These are phyloP conservation scores for Onthophagus taurus DNA, from an alignment of 1,140 invertebrate genomes.

Conservation along the genomic window DNA sequence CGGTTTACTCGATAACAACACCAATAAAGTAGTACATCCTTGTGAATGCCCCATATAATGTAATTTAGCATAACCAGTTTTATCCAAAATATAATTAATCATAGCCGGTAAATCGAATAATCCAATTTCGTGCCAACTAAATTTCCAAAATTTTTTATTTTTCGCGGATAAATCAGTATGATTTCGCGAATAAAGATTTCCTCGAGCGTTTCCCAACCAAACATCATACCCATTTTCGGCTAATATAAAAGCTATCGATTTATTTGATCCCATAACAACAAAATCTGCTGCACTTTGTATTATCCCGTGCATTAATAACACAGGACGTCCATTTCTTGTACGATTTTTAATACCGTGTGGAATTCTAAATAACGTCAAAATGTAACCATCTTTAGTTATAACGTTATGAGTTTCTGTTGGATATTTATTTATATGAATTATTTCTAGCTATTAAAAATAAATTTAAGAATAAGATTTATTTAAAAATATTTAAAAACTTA, in stretches of 20 bases:
- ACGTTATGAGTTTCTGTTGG: slow-evolving; percentile 35
- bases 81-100: slow-evolving; percentile 54
- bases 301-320: slow-evolving; percentile 56
- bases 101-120: slow-evolving; percentile 56
- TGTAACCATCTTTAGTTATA: slow-evolving; percentile 49
- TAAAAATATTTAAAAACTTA: too few species aligned
- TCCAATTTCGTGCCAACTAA: slow-evolving; percentile 50
- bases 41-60: slow-evolving; percentile 60
- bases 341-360: slow-evolving; percentile 25
- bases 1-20: slow-evolving; percentile 40
- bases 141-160: slow-evolving; percentile 35
- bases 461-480: too few species aligned
- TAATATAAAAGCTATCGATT: slow-evolving; percentile 46
- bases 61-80: slow-evolving; percentile 41
- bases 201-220: slow-evolving; percentile 53
- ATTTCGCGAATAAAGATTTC: slow-evolving; percentile 8
- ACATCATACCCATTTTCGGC: slow-evolving; percentile 56
- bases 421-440: slow-evolving; percentile 30
- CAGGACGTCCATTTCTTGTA: slow-evolving; percentile 21
- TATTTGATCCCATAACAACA: slow-evolving; percentile 46
- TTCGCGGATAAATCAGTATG: slow-evolving; percentile 1
- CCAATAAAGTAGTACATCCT: slow-evolving; percentile 50
- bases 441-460: slow-evolving; percentile 27
- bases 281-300: slow-evolving; percentile 48
- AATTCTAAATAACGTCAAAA: slow-evolving; percentile 49